phyloP scores from a whole-genome alignment of 2,113 vertebrate genomes.

The Phocoena sinus region DNA sequence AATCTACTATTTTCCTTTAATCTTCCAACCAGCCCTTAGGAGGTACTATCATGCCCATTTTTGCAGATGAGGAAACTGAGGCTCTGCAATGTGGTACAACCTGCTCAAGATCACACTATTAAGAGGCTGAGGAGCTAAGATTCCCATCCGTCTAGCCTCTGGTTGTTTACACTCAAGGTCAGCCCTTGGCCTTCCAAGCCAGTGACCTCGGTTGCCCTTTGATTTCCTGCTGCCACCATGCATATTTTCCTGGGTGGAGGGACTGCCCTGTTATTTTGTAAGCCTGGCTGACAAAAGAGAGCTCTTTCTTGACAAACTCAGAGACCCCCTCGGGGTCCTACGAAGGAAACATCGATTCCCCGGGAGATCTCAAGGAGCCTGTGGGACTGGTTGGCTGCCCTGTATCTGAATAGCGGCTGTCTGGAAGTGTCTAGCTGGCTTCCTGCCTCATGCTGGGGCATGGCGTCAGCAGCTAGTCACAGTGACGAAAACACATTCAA shows the following conservation, averaged over 20 bases:
- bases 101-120: neutral
- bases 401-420: neutral
- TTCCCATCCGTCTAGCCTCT: neutral
- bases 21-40: neutral
- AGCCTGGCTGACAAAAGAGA: neutral
- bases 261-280: neutral
- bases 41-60: neutral
- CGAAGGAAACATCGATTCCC: neutral
- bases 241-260: neutral
- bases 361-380: neutral
- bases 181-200: neutral
- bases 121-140: neutral
- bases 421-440: neutral
- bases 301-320: neutral
- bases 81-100: rapidly evolving
- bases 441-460: neutral
- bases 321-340: neutral
- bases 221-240: neutral
- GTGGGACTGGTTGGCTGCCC: neutral
- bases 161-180: neutral
- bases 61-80: neutral
- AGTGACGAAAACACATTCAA: neutral
- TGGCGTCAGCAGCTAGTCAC: neutral
- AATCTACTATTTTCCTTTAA: neutral
- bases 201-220: neutral